A percentile compares a stretch with the other conserved stretches of the same genome.
Evolutionary conservation across 1,140 invertebrate genomes (phyloP).

Genomic region (Frieseomelitta varia): DNA sequence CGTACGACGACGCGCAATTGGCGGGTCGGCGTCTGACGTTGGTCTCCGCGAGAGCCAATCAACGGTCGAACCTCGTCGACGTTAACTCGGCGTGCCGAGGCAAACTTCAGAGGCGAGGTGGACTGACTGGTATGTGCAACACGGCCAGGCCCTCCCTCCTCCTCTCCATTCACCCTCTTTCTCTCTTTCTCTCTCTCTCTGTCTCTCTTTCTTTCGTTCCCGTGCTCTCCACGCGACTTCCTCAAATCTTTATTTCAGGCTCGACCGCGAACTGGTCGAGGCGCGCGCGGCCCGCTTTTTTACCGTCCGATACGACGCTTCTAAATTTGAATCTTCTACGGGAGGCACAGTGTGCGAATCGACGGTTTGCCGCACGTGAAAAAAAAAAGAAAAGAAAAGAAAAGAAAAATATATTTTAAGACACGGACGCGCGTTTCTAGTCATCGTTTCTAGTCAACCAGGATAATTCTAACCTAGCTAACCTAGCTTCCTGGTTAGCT

Average conservation of each 20-base stretch:
- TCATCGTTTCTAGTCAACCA: conserved; percentile 72
- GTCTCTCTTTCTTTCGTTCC: conserved; percentile 50
- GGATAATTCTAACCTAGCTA: conserved; percentile 63
- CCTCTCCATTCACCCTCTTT: neutral
- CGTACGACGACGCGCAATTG: conserved; percentile 50
- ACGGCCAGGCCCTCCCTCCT: conserved; percentile 53
- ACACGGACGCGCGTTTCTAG: conserved; percentile 72
- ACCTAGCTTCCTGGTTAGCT: conserved; percentile 12
- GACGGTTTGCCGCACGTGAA: conserved; percentile 56
- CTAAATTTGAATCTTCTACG: conserved; percentile 73
- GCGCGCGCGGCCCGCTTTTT: conserved; percentile 71
- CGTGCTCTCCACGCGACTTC: conserved; percentile 66
- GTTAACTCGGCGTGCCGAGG: conserved; percentile 56
- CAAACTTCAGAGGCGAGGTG: conserved; percentile 67
- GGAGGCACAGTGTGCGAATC: conserved; percentile 53
- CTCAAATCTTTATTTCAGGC: conserved; percentile 76
- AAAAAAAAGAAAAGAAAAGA: neutral
- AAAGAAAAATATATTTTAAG: conserved; percentile 66
- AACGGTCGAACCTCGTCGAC: conserved; percentile 39
- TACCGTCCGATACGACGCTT: conserved; percentile 66
- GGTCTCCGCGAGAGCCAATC: conserved; percentile 73
- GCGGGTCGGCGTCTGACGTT: conserved; percentile 69
- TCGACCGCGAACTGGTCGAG: conserved; percentile 74
- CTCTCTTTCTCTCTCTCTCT: conserved; percentile 5
- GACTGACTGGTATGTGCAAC: conserved; percentile 68